Evolutionary conservation across 2,113 vertebrate species (phyloP).

Genomic region (Donacobius atricapilla): DNA sequence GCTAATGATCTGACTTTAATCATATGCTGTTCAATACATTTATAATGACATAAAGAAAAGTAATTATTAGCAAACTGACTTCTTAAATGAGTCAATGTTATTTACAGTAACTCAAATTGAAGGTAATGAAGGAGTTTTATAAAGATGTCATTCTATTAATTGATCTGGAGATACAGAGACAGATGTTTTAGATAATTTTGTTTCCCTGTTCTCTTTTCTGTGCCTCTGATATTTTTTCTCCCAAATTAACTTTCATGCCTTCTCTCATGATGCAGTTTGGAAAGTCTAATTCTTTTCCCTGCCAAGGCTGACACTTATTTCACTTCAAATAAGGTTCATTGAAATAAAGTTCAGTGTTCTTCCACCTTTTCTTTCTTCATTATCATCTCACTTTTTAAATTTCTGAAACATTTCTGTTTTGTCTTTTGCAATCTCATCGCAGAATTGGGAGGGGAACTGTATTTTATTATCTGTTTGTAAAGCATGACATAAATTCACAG

Average conservation of each 20-base stretch:
- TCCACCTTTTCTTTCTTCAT: background rate
- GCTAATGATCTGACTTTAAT: background rate
- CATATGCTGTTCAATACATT: background rate
- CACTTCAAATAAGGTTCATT: background rate
- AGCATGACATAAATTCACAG: background rate
- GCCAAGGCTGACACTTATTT: background rate
- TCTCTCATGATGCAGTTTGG: background rate
- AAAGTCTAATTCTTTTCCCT: background rate
- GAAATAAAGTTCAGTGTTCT: background rate
- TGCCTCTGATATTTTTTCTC: background rate
- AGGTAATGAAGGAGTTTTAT: background rate
- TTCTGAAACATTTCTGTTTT: background rate
- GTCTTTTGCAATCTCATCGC: background rate
- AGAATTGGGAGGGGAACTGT: too few relatives aligned
- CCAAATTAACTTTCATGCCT: background rate
- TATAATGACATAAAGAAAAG: background rate
- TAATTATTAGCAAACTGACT: background rate
- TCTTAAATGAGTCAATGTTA: background rate
- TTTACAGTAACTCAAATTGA: background rate
- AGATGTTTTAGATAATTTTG: background rate
- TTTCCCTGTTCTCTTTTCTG: background rate
- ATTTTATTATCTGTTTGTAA: background rate
- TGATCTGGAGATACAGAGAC: background rate
- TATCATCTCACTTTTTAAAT: background rate
- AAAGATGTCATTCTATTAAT: background rate